phyloP scores from a whole-genome alignment of 2,113 vertebrate species.

The Nasalis larvatus region DNA sequence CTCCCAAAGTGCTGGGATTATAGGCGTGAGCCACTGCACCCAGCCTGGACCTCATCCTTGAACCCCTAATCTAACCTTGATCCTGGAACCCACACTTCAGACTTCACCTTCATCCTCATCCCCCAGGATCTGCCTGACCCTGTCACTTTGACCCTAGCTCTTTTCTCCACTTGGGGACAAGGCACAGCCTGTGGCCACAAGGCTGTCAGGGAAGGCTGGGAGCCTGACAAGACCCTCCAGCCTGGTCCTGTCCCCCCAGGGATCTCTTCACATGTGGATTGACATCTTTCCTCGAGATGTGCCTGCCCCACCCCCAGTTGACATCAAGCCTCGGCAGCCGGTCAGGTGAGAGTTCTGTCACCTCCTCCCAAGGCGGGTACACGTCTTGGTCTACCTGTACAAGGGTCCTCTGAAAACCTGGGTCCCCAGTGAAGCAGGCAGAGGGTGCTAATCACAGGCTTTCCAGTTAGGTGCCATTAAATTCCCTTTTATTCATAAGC shows the following conservation, averaged over 20 bases:
- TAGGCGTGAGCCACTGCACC: neutral
- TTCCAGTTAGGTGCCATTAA: neutral
- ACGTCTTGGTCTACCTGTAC: neutral
- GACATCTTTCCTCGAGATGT: slow-evolving; percentile 95
- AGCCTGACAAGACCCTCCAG: neutral
- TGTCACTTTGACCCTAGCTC: neutral
- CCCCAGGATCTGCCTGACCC: neutral
- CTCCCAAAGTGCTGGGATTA: neutral
- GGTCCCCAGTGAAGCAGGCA: neutral
- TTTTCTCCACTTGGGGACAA: neutral
- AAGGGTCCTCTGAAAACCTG: neutral
- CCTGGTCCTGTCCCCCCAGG: slow-evolving; percentile 81
- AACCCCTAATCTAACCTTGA: neutral
- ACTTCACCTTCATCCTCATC: neutral
- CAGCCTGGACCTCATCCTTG: neutral
- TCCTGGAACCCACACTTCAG: neutral
- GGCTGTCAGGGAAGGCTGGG: neutral
- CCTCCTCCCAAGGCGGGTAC: neutral
- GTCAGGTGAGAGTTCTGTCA: slow-evolving; percentile 84
- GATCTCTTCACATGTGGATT: slow-evolving; percentile 96
- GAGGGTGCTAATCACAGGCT: neutral
- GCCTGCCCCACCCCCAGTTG: slow-evolving; percentile 90
- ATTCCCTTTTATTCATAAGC: neutral
- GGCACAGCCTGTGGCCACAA: neutral
- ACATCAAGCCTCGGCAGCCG: slow-evolving; percentile 94